Conservation (phyloP, 2,797 vertebrate species). For the Masticophis lateralis region DNA sequence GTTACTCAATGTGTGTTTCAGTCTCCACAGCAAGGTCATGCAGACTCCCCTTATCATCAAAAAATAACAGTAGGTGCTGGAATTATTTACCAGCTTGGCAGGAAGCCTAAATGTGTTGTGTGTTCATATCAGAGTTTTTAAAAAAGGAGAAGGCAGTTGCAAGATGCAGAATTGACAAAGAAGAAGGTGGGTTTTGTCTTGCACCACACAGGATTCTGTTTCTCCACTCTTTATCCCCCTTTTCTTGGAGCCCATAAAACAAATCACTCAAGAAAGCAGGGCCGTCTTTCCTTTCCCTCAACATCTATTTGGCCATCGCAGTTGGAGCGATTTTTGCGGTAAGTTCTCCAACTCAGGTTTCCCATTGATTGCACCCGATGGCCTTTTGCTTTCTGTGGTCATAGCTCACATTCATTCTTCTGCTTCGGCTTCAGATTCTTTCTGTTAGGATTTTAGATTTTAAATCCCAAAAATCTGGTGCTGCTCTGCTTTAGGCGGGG, state of each 20-base stretch:
- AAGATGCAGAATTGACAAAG: not conserved
- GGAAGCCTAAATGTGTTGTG: not conserved
- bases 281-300: too few species aligned
- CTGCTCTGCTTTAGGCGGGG: not conserved
- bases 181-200: not conserved
- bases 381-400: conserved; percentile 10
- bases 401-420: not conserved
- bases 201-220: not conserved
- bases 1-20: not conserved
- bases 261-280: not conserved
- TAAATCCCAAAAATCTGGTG: conserved; percentile 40
- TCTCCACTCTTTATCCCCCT: not conserved
- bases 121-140: not conserved
- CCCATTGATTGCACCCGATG: conserved; percentile 26
- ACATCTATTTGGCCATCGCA: conserved; percentile 8
- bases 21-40: not conserved
- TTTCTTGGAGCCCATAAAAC: not conserved
- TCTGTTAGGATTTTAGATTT: conserved; percentile 2
- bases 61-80: conserved; percentile 28
- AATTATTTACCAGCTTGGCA: conserved; percentile 19
- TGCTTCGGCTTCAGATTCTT: not conserved
- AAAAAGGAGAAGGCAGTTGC: not conserved
- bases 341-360: not conserved
- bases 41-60: conserved; percentile 4
- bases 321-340: conserved; percentile 4